These are phyloP conservation scores for Tetramorium parvispinum DNA, from an alignment of 1,140 invertebrate species.

Conservation along the genomic window DNA sequence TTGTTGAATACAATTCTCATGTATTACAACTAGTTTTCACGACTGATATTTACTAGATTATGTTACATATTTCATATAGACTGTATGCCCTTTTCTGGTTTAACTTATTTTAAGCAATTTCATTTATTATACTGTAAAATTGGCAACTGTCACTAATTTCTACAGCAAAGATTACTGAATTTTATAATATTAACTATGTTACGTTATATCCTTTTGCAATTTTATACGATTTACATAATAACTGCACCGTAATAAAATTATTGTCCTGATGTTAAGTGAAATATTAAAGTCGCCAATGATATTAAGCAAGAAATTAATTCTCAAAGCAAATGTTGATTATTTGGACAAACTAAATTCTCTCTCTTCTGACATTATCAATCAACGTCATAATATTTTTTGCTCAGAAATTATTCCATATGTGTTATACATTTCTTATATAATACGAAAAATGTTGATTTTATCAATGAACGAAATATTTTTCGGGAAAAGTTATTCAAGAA, in stretches of 20 bases:
- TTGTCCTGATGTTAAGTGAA: background rate
- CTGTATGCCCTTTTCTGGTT: background rate
- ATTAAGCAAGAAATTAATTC: slow-evolving; percentile 20
- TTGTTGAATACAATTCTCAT: background rate
- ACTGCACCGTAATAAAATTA: background rate
- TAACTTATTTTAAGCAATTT: background rate
- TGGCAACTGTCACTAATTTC: background rate
- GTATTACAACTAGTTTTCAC: background rate
- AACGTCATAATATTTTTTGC: background rate
- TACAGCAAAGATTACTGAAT: background rate
- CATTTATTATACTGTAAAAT: background rate
- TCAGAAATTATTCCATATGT: background rate
- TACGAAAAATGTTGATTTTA: background rate
- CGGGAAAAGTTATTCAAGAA: background rate
- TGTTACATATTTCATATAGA: background rate
- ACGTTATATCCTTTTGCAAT: background rate
- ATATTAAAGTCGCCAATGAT: background rate
- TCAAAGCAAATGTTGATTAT: slow-evolving; percentile 1
- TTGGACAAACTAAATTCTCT: background rate
- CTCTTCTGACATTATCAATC: background rate
- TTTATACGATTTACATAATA: background rate
- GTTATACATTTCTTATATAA: background rate
- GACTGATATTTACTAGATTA: background rate
- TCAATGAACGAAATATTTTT: background rate
- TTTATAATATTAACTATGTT: background rate